Conservation (phyloP, 2,888 invertebrate species). For the Drosophila niveifrons region DNA sequence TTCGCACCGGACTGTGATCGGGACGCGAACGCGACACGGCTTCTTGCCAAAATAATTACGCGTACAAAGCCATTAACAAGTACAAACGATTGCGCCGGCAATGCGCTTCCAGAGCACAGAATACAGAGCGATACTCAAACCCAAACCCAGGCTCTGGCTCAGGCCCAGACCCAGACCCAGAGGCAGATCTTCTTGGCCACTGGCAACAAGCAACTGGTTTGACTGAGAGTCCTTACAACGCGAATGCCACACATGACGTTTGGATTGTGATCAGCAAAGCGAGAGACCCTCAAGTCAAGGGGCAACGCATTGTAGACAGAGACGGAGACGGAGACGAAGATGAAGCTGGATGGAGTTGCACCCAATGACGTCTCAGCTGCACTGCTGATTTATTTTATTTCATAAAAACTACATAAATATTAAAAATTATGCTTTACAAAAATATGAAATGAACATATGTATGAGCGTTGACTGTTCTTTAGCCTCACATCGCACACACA, state of each 20-base stretch:
- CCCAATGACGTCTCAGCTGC: conserved; percentile 66
- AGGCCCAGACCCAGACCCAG: neutral
- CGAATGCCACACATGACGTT: conserved; percentile 77
- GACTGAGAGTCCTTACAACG: conserved; percentile 35
- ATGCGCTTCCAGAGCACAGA: conserved; percentile 27
- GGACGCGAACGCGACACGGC: conserved; percentile 46
- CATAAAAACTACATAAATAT: conserved; percentile 75
- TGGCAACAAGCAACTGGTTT: conserved; percentile 27
- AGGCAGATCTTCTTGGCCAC: conserved; percentile 43
- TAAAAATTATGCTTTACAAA: conserved; percentile 71
- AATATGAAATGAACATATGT: conserved; percentile 75
- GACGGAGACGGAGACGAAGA: conserved; percentile 1
- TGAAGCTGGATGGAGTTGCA: conserved; percentile 15
- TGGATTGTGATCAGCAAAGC: conserved; percentile 46
- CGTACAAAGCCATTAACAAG: conserved; percentile 80
- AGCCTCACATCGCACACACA: conserved; percentile 1
- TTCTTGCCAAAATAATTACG: conserved; percentile 80
- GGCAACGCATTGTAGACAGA: neutral
- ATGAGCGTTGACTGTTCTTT: conserved; percentile 36
- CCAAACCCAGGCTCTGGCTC: neutral
- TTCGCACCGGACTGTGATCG: conserved; percentile 45
- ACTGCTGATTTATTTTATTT: conserved; percentile 77
- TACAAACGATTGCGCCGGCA: conserved; percentile 76
- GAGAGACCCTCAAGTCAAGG: conserved; percentile 12
- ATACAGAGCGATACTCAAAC: neutral